Base-by-base conservation (phyloP, 2,797 vertebrate genomes). In the Nannoperca australis region DNA sequence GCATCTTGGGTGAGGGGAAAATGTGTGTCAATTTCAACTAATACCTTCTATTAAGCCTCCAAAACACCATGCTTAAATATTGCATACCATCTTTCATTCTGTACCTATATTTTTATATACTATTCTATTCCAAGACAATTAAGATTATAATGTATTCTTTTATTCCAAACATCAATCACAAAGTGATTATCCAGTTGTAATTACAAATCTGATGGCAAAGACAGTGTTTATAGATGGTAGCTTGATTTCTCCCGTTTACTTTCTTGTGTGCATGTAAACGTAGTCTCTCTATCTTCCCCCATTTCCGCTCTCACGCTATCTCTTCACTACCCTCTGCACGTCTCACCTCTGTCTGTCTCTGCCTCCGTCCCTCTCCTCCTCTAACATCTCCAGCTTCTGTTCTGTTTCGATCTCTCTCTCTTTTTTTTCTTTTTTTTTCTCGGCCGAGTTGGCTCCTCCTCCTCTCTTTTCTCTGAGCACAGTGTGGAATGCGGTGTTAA, bases 401-500 rank as follows among this genome's bases (percentile, higher is more conserved):
- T 85, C 60, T 27, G 22, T 76, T 75, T 75, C 82, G 64, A 58
- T 81, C 83, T 74, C 82, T 69, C 2, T 36, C 7, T 36, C 7
- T 27, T 27, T 27, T 27, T 27, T 27, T 27, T 2, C 1, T 27
- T 27, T 27, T 11, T 11, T 32, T 79, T 51, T 81, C 24, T 9
- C 58, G 64, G 54, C 72, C 56, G 53, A 63, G 5, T 32, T 63
- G 47, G 65, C 85, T 88, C 85, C 82, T 85, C 86, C 72, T 78
- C 74, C 64, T 81, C 63, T 76, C 73, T 81, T 91, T 84, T 91
- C 83, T 84, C 88, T 38, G 67, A 82, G 82, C 74, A 45, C 82
- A 71, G 83, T 85, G 85, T 91, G 93, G 94, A 95, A 94, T 94
- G 94, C 15, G 88, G 90, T 90, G 88, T 95, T 92, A 92, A 88